phyloP scores from a whole-genome alignment of 2,888 invertebrate species.

The Oligia strigilis region DNA sequence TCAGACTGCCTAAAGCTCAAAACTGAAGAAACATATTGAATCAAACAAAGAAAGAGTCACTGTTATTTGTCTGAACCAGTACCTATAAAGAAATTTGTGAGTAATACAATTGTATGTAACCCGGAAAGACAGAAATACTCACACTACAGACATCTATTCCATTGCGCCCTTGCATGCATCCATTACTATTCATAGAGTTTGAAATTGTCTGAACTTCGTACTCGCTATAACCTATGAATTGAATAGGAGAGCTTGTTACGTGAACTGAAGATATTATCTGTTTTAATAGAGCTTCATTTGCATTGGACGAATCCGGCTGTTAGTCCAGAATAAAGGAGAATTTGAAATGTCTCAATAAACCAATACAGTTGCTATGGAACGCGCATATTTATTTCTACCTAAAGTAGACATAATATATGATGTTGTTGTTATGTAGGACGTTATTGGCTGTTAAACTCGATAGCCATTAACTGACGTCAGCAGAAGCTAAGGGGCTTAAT shows the following conservation, averaged over 20 bases:
- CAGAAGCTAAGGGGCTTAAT: conserved; percentile 20
- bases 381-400: neutral
- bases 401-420: neutral
- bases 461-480: conserved; percentile 41
- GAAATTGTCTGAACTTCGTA: conserved; percentile 70
- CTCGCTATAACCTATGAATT: conserved; percentile 68
- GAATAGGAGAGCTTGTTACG: conserved; percentile 48
- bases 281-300: conserved; percentile 31
- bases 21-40: conserved; percentile 22
- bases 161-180: conserved; percentile 67
- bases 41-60: conserved; percentile 12
- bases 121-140: conserved; percentile 43
- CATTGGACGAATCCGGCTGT: neutral
- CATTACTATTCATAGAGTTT: conserved; percentile 72
- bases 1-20: neutral
- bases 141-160: conserved; percentile 54
- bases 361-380: neutral
- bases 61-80: conserved; percentile 5
- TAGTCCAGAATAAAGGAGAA: conserved; percentile 11
- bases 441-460: conserved; percentile 34
- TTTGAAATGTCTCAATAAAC: conserved; percentile 17
- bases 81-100: conserved; percentile 8
- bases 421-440: conserved; percentile 23
- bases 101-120: conserved; percentile 29
- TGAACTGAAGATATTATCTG: conserved; percentile 23